Conservation (phyloP, 2,113 vertebrate genomes). For the Mungos mungo region DNA sequence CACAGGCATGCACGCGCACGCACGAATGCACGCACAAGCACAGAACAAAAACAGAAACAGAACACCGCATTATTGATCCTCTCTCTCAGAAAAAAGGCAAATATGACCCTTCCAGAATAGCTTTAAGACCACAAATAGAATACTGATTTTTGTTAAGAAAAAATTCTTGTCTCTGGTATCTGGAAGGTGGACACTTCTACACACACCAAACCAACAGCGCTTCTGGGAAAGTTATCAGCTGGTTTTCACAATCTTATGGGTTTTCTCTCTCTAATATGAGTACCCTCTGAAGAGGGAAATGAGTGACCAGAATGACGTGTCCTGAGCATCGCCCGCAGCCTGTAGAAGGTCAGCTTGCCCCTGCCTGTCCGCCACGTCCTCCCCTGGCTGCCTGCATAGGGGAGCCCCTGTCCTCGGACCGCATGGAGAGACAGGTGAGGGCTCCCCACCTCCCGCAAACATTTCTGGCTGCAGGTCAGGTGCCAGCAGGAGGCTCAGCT, state of each 20-base stretch:
- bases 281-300: neutral
- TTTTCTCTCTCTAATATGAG: neutral
- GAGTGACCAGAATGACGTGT: rapidly evolving
- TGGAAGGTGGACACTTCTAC: neutral
- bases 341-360: rapidly evolving
- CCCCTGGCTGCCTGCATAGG: rapidly evolving
- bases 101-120: neutral
- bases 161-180: neutral
- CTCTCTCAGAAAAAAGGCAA: neutral
- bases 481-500: neutral
- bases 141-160: neutral
- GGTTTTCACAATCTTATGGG: neutral
- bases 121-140: neutral
- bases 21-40: neutral
- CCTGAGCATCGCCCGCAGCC: rapidly evolving
- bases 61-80: conserved; percentile 84
- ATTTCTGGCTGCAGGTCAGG: neutral
- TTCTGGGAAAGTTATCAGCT: neutral
- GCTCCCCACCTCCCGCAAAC: neutral
- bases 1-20: neutral
- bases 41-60: conserved; percentile 81
- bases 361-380: rapidly evolving
- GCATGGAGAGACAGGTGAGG: neutral
- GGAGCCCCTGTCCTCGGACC: neutral
- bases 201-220: neutral